phyloP scores from a whole-genome alignment of 2,113 vertebrate species.

The Calypte anna region DNA sequence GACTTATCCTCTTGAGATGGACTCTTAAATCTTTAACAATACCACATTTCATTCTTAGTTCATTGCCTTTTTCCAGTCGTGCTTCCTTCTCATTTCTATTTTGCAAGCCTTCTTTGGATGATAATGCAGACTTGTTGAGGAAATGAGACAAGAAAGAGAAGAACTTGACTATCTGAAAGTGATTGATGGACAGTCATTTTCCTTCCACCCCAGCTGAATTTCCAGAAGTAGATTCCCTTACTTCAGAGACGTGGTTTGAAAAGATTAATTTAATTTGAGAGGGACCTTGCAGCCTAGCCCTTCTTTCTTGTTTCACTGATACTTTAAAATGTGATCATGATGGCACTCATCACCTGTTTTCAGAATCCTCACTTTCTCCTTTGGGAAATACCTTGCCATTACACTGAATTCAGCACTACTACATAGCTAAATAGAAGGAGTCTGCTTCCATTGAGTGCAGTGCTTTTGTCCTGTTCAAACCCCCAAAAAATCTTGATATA shows the following conservation, averaged over 20 bases:
- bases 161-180: not conserved
- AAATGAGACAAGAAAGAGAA: constrained; percentile 12
- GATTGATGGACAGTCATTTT: not conserved
- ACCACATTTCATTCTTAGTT: not conserved
- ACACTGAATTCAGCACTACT: not conserved
- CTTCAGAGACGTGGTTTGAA: not conserved
- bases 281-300: not conserved
- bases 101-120: not conserved
- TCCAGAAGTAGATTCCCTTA: not conserved
- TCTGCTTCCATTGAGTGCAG: not conserved
- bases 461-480: not conserved
- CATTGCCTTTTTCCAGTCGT: fast-evolving
- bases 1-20: not conserved
- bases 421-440: not conserved
- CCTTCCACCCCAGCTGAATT: not conserved
- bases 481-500: not conserved
- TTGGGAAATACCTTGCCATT: not conserved
- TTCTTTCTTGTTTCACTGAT: not conserved
- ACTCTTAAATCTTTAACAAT: not conserved
- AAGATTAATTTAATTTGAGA: not conserved
- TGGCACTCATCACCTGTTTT: not conserved
- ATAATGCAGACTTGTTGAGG: not conserved
- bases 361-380: not conserved
- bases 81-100: not conserved
- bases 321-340: not conserved